A percentile compares a stretch with the other conserved stretches of the same genome.
Conservation (phyloP, 2,797 vertebrate genomes). For the Amphiprion clarkii region DNA sequence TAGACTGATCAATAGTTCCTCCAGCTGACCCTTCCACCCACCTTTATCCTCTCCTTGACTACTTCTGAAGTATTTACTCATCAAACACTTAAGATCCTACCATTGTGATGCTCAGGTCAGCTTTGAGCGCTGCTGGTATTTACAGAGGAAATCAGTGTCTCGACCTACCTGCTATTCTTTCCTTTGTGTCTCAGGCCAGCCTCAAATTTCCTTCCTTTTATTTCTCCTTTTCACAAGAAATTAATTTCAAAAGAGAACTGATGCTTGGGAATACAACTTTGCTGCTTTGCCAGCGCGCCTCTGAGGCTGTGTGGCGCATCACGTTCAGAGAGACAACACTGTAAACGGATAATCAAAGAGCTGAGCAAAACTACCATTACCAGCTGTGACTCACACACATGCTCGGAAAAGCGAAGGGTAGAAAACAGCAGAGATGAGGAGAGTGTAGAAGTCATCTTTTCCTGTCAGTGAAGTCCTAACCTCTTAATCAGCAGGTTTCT, state of each 20-base stretch:
- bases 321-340: conserved; percentile 15
- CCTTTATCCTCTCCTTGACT: conserved; percentile 42
- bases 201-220: conserved; percentile 16
- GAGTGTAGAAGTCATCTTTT: not conserved
- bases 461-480: conserved; percentile 13
- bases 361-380: conserved; percentile 12
- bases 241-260: conserved; percentile 16
- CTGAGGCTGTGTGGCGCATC: conserved; percentile 32
- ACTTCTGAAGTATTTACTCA: conserved; percentile 57
- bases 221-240: conserved; percentile 29
- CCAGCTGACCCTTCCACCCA: conserved; percentile 25
- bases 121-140: conserved; percentile 40
- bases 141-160: conserved; percentile 37
- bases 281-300: conserved; percentile 27
- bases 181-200: conserved; percentile 5
- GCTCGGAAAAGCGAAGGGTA: not conserved
- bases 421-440: conserved; percentile 10
- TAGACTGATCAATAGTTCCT: conserved; percentile 55
- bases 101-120: conserved; percentile 29
- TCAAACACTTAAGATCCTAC: conserved; percentile 47
- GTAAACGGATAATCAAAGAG: conserved; percentile 49
- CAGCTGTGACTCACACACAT: conserved; percentile 10
- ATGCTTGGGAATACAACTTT: conserved; percentile 27
- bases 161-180: conserved; percentile 2
- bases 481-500: conserved; percentile 33